A percentile compares a stretch with the other conserved stretches of the same genome.
phyloP scores from a whole-genome alignment of 1,140 invertebrate species.

The Tetragnatha versicolor region DNA sequence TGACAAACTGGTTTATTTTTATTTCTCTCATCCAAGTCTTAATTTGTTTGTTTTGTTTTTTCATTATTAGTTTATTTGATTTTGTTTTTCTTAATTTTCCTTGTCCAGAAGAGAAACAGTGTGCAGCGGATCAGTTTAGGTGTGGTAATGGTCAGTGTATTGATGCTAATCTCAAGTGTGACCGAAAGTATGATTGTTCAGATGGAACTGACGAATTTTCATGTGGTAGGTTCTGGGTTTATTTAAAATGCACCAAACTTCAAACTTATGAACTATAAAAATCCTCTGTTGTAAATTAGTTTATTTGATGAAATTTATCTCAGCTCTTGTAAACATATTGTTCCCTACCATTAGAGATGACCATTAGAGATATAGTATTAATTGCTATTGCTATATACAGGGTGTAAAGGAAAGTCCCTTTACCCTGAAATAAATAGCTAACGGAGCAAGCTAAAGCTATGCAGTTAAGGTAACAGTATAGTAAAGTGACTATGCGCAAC shows the following conservation, averaged over 20 bases:
- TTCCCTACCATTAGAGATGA: no score
- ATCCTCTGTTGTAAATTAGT: no score
- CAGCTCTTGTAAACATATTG: no score
- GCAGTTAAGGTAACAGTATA: no score
- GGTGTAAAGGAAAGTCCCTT: no score
- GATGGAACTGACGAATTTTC: constrained; percentile 66
- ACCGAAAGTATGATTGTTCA: constrained; percentile 70
- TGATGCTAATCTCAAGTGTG: constrained; percentile 59
- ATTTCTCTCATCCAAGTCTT: not conserved
- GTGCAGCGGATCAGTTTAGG: constrained; percentile 61
- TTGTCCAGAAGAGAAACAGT: constrained; percentile 48
- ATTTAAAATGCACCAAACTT: not conserved
- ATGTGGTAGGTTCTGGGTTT: constrained; percentile 65
- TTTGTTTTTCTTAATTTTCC: not conserved
- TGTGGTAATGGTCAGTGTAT: constrained; percentile 66
- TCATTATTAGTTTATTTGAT: not conserved
- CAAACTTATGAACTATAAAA: no score
- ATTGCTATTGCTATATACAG: no score
- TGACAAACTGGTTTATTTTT: not conserved
- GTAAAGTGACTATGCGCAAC: no score
- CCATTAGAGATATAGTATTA: no score
- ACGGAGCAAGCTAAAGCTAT: no score
- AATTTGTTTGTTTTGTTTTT: not conserved
- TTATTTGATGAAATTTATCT: no score
- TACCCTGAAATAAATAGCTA: no score